Percentiles rank a stretch among this genome's conserved stretches.
phyloP scores from a whole-genome alignment of 2,797 vertebrate species.

The Anas flavirostris region DNA sequence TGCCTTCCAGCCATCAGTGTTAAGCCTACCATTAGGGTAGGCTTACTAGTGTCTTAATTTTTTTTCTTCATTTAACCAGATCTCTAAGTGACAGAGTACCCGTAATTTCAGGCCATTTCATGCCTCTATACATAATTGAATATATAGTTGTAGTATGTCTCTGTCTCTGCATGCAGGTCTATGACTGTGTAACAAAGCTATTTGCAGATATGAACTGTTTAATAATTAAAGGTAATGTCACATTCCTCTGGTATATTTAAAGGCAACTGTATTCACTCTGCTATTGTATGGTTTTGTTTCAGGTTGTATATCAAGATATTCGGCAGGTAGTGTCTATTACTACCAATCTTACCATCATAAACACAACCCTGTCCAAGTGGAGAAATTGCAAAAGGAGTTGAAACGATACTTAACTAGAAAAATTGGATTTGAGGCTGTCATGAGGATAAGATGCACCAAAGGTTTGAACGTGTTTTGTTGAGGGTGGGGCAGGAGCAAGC shows the following conservation, averaged over 20 bases:
- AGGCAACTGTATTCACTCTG: not conserved
- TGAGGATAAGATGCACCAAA: constrained; percentile 99
- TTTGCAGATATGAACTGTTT: not conserved
- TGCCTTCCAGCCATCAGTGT: not conserved
- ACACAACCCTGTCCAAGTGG: constrained; percentile 91
- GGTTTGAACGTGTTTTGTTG: constrained; percentile 72
- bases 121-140: not conserved
- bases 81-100: not conserved
- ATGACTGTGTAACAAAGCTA: not conserved
- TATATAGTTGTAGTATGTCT: not conserved
- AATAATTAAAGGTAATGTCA: not conserved
- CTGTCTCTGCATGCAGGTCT: not conserved
- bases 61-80: not conserved
- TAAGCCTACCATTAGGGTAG: not conserved
- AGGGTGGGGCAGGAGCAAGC: not conserved
- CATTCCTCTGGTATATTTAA: not conserved
- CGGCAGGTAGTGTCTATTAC: constrained; percentile 93
- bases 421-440: constrained; percentile 97
- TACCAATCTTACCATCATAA: constrained; percentile 95
- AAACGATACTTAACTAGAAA: constrained; percentile 94
- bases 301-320: constrained; percentile 98
- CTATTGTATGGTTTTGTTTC: not conserved
- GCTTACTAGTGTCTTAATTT: not conserved
- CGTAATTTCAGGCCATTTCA: not conserved
- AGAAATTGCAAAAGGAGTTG: constrained; percentile 92